Evolutionary conservation across 2,888 invertebrate species (phyloP), one percentile per base, ranked within the genome.

Genomic region (Bombyx huttoni): DNA sequence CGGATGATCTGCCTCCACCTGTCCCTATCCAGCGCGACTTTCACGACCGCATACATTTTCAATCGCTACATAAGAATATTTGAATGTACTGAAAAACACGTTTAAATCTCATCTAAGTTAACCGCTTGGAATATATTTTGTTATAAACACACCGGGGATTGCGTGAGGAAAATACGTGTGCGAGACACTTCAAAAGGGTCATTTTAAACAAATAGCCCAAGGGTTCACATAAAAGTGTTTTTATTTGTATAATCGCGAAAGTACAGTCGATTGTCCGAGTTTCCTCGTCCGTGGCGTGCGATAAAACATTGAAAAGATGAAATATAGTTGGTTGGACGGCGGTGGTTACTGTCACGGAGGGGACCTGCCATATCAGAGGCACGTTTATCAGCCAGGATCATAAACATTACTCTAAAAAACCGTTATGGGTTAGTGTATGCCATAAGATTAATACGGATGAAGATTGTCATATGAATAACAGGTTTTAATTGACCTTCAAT

Each of bases 291-390:
- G 77, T 74, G 66, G 68, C 68, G 66, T 68, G 73, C 64, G 75
- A 83, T 82, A 81, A 82, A 79, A 74, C 64, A 71, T 65, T 81
- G 78, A 81, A 82, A 79, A 75, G 76, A 81, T 81, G 79, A 81
- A 75, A 76, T 81, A 81, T 79, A 70, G 67, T 60, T 64, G 64
- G 59, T 65, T 67, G 68, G 67, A 66, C 68, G 68, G 56, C 60
- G 65, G 68, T 60, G 68, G 67, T 68, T 65, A 68, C 70, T 69
- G 62, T 63, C 64, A 62, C 63, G 61, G 66, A 70, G 64, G 61
- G 58, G 56, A 52, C 57, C 58, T 50, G 58, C 60, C 54, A 54
- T 58, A 40, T 40, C 40, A 40, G 40, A 40, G 40, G 40, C 40
- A 24, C 12, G 40, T 40, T 40, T 40, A 40, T 40, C 9, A 10